A percentile compares a stretch with the other conserved stretches of the same genome.
Evolutionary conservation across 23 tunicate genomes (phyloP).

Genomic region (Aplidium turbinatum): DNA sequence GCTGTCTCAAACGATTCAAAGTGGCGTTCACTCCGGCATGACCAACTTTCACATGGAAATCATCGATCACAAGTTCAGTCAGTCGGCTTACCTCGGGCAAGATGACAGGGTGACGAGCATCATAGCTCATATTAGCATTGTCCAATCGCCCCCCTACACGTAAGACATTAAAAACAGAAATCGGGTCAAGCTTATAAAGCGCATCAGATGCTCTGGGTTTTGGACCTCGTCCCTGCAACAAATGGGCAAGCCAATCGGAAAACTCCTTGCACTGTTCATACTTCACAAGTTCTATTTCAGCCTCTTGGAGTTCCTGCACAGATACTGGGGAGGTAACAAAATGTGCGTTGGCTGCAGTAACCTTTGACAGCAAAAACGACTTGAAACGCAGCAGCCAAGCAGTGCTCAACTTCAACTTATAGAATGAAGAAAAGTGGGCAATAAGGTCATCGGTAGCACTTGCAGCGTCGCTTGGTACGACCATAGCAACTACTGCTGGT

Average conservation of each 20-base stretch:
- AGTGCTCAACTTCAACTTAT: background rate
- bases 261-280: slow-evolving; percentile 10
- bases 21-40: too few relatives aligned
- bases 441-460: background rate
- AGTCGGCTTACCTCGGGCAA: slow-evolving; percentile 11
- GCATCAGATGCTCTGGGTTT: background rate
- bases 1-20: too few relatives aligned
- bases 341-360: background rate
- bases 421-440: slow-evolving; percentile 10
- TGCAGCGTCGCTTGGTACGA: background rate
- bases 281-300: slow-evolving; percentile 16
- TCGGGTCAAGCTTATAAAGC: slow-evolving; percentile 9
- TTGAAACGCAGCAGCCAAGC: slow-evolving; percentile 22
- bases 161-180: background rate
- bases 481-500: background rate
- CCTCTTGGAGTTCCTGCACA: background rate
- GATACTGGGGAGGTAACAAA: background rate
- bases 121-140: slow-evolving; percentile 1
- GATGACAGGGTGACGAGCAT: background rate
- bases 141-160: slow-evolving; percentile 21
- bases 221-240: background rate
- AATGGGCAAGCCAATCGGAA: background rate
- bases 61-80: too few relatives aligned
- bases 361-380: background rate
- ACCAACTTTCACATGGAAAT: too few relatives aligned